These are phyloP conservation scores for Clitarchus hookeri DNA, from an alignment of 2,888 invertebrate species.

Conservation along the genomic window DNA sequence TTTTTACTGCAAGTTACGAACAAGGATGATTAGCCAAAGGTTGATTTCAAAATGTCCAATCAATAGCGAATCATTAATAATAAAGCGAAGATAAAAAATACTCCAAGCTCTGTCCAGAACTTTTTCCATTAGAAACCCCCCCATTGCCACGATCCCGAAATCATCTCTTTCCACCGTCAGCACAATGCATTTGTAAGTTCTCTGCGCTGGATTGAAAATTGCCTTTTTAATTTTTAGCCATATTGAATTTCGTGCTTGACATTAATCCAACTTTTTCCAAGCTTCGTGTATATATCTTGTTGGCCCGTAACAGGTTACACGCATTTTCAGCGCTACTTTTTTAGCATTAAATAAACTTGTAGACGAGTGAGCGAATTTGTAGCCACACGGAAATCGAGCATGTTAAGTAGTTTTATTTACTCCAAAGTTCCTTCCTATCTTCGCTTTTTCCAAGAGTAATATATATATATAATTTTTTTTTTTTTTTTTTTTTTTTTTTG, in stretches of 20 bases:
- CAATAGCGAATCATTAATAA: too few relatives aligned
- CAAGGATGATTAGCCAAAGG: too few relatives aligned
- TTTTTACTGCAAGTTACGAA: too few relatives aligned
- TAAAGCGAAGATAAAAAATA: too few relatives aligned
- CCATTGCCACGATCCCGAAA: too few relatives aligned
- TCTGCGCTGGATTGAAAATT: background rate
- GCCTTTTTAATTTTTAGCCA: background rate
- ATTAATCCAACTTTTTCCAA: background rate
- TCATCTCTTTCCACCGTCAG: background rate
- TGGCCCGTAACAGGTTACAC: background rate
- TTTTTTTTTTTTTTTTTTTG: background rate
- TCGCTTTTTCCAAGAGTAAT: background rate
- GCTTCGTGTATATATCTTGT: background rate
- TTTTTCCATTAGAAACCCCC: background rate
- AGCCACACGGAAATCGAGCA: background rate
- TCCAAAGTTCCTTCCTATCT: background rate
- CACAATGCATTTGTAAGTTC: background rate
- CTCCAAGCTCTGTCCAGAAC: too few relatives aligned
- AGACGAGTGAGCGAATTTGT: background rate
- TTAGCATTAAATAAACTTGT: background rate
- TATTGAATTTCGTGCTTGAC: background rate
- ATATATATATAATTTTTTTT: too few relatives aligned
- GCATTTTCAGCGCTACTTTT: background rate
- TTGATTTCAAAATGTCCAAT: too few relatives aligned
- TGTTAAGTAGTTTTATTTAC: constrained; percentile 10